A percentile compares a stretch with the other conserved stretches of the same genome.
Conservation (phyloP, 1,140 invertebrate species). For the Anastrepha ludens region DNA sequence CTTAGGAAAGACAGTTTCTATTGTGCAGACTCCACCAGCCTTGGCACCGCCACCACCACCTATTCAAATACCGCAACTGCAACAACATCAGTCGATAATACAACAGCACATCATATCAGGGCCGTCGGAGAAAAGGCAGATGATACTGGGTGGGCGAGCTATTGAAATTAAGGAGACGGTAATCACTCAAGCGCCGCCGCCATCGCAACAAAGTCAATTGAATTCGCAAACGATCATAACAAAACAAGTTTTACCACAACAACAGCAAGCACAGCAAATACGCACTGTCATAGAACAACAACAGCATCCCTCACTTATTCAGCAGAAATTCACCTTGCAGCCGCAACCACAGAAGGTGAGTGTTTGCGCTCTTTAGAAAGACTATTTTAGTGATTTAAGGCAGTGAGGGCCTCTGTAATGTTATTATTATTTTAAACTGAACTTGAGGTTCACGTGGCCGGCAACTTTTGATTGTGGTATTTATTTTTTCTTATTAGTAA, state of each 20-base stretch:
- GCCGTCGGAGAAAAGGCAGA: slow-evolving; percentile 66
- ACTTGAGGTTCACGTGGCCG: too few relatives aligned
- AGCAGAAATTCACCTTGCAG: slow-evolving; percentile 53
- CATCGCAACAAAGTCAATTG: slow-evolving; percentile 67
- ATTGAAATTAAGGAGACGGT: slow-evolving; percentile 69
- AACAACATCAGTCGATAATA: slow-evolving; percentile 73
- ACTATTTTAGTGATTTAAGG: too few relatives aligned
- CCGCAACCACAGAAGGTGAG: slow-evolving; percentile 32
- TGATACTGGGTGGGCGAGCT: slow-evolving; percentile 60
- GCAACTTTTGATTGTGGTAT: too few relatives aligned
- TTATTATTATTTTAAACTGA: too few relatives aligned
- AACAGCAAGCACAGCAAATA: slow-evolving; percentile 61
- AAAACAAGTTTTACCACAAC: slow-evolving; percentile 62
- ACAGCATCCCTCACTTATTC: slow-evolving; percentile 65
- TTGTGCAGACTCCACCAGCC: slow-evolving; percentile 54
- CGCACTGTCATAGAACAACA: slow-evolving; percentile 56
- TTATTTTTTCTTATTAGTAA: too few relatives aligned
- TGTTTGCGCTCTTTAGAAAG: too few relatives aligned
- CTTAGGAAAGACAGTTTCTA: slow-evolving; percentile 54
- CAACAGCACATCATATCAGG: slow-evolving; percentile 71
- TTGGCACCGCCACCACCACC: slow-evolving; percentile 58
- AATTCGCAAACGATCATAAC: slow-evolving; percentile 72
- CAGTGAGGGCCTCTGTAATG: too few relatives aligned
- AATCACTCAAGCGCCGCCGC: slow-evolving; percentile 68
- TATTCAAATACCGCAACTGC: slow-evolving; percentile 67